phyloP scores from a whole-genome alignment of 1,140 invertebrate species.

The Trypoxylus dichotomus region DNA sequence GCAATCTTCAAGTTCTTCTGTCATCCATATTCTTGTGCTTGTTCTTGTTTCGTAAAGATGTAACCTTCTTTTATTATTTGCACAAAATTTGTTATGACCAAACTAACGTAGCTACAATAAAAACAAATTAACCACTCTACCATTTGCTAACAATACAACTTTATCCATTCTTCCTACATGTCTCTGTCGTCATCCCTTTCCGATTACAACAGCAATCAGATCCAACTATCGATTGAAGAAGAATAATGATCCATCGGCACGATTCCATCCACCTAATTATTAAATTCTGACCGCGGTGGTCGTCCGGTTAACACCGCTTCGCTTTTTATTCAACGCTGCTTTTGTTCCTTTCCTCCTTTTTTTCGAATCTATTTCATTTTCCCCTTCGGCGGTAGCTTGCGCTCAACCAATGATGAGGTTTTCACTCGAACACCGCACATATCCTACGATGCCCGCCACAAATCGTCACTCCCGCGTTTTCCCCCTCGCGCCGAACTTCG shows the following conservation, averaged over 20 bases:
- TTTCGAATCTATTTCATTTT: not conserved
- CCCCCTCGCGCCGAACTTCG: not conserved
- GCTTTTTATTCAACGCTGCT: not conserved
- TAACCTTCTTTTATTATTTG: too few relatives aligned
- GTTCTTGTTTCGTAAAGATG: too few relatives aligned
- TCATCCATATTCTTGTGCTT: too few relatives aligned
- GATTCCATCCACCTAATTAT: not conserved
- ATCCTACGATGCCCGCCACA: not conserved
- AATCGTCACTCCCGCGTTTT: not conserved
- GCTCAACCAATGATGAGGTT: not conserved
- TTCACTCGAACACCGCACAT: not conserved
- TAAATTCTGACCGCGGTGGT: not conserved
- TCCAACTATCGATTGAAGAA: too few relatives aligned
- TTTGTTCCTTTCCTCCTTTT: not conserved
- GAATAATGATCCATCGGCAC: not conserved
- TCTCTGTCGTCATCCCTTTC: too few relatives aligned
- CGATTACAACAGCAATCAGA: too few relatives aligned
- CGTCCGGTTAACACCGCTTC: not conserved
- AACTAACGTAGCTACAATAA: too few relatives aligned
- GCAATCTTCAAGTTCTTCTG: too few relatives aligned
- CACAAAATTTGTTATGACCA: too few relatives aligned
- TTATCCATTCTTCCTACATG: too few relatives aligned
- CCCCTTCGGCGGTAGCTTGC: not conserved
- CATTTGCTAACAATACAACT: too few relatives aligned
- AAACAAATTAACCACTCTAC: too few relatives aligned